Evolutionary conservation across 1,140 invertebrate genomes (phyloP), one percentile per base, ranked within the genome.

Genomic region (Lepidurus packardi): DNA sequence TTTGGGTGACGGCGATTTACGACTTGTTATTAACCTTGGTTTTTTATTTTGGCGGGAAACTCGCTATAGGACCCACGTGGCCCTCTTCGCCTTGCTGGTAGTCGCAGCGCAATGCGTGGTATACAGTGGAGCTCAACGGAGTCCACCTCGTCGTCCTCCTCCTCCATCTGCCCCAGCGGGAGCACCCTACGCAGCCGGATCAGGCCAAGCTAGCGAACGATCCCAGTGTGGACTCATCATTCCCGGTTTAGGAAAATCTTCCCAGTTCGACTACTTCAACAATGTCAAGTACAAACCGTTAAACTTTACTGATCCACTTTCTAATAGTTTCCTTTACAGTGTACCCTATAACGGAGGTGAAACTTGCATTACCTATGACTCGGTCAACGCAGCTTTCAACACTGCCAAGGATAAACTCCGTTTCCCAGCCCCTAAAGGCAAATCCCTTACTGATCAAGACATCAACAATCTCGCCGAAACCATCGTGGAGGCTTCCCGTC

Each of bases 181-280:
- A 65, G 16, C 53, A n/a, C 53, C 53, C 53, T 65, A 65, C n/a
- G 53, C 16, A 13, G 16, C 53, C 16, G 53, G 16, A 13, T 65
- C 53, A 13, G 21, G 21, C 53, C 73, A 43, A 42, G 73, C 74
- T 42, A 73, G 53, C 74, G 34, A 79, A 45, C 43, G 78, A 79
- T 78, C 81, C 73, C 78, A 80, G 9, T 83, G 82, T 74, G 82
- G 81, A 7, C 81, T 83, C 9, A 81, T 83, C 74, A 81, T 83
- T n/a, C 81, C 82, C 21, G 82, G 82, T 10, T 81, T 79, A 9
- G 82, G 82, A 2, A 81, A 82, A 74, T 80, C 80, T n/a, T 80
- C 81, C 13, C 34, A 43, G 42, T 80, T 81, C 45, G 82, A 83
- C 53, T 81, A 75, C 43, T 75, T 79, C 21, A 43, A 80, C 34